phyloP scores from a whole-genome alignment of 2,113 vertebrate genomes.

The Prolemur simus region DNA sequence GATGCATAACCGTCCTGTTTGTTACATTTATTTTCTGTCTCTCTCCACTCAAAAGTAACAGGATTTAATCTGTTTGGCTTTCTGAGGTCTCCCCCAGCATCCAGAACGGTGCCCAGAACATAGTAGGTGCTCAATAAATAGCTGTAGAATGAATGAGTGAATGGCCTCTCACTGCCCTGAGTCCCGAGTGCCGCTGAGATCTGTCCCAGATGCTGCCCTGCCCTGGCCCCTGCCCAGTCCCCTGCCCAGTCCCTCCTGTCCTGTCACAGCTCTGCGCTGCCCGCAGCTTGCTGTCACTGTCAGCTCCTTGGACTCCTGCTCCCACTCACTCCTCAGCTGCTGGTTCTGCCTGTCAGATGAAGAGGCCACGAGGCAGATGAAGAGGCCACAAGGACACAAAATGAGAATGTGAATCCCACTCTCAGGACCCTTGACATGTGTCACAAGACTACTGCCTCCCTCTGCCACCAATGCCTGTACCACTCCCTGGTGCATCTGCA shows the following conservation, averaged over 20 bases:
- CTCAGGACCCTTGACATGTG: neutral
- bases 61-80: neutral
- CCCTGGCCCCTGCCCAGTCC: neutral
- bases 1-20: neutral
- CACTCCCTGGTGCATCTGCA: neutral
- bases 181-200: neutral
- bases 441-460: neutral
- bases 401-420: neutral
- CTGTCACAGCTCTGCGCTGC: neutral
- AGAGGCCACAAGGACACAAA: neutral
- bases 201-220: slow-evolving; percentile 64
- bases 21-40: neutral
- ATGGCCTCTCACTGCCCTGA: neutral
- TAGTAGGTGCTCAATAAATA: neutral
- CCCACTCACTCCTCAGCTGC: neutral
- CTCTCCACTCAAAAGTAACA: neutral
- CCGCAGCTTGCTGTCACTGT: neutral
- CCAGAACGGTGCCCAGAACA: neutral
- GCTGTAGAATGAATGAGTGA: neutral
- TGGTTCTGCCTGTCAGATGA: neutral
- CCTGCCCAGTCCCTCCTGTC: neutral
- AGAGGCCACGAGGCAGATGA: neutral
- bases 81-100: neutral
- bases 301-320: neutral
- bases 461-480: neutral